phyloP scores from a whole-genome alignment of 2,113 vertebrate species.

The Lipotes vexillifer region DNA sequence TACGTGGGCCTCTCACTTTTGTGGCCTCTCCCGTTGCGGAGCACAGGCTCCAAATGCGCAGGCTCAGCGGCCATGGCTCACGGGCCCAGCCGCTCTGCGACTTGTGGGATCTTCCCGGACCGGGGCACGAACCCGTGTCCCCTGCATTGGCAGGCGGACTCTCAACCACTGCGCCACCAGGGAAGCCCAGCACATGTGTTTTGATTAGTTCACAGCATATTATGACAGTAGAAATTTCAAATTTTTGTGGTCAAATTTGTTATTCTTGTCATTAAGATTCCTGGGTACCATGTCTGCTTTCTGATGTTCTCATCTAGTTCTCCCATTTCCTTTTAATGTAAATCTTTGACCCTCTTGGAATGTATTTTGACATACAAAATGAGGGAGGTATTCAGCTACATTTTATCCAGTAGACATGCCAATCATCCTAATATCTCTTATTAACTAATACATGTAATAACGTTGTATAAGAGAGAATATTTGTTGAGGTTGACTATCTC shows the following conservation, averaged over 20 bases:
- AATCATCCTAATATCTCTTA: not conserved
- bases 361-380: not conserved
- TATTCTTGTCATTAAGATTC: not conserved
- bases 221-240: not conserved
- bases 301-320: not conserved
- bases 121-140: no score
- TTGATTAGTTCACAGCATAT: not conserved
- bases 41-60: no score
- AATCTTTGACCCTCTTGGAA: not conserved
- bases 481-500: not conserved
- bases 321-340: not conserved
- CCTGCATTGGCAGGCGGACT: no score
- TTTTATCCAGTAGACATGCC: not conserved
- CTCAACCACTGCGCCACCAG: no score
- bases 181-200: not conserved
- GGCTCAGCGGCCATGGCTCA: no score
- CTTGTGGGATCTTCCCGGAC: no score
- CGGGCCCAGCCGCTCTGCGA: no score
- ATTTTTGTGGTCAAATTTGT: not conserved
- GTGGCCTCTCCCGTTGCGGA: no score
- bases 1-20: no score
- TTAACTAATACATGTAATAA: not conserved
- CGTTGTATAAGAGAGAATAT: not conserved
- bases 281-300: not conserved
- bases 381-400: not conserved